Evolutionary conservation across 2,113 vertebrate genomes (phyloP).

Genomic region (Eulemur macaco): DNA sequence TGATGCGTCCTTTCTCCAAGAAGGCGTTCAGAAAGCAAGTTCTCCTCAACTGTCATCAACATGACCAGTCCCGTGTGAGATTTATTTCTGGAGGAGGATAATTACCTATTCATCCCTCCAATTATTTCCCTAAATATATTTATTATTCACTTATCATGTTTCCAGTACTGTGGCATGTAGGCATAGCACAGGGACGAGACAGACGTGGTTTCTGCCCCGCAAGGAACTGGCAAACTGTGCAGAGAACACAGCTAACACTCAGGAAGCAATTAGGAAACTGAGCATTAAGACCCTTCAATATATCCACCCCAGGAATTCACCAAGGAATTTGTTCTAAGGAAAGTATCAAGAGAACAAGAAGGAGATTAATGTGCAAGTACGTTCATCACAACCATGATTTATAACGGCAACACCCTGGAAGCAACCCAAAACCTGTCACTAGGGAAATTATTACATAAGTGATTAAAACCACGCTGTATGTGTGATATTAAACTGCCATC

Average conservation of each 20-base stretch:
- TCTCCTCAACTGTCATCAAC: neutral
- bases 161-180: neutral
- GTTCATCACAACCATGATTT: neutral
- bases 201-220: neutral
- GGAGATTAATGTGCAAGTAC: neutral
- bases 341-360: neutral
- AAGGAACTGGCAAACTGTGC: neutral
- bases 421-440: neutral
- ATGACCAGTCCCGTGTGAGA: neutral
- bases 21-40: neutral
- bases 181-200: neutral
- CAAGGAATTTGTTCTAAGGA: neutral
- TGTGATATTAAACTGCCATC: neutral
- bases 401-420: accelerated
- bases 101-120: neutral
- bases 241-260: neutral
- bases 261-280: neutral
- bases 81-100: neutral
- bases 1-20: neutral
- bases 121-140: neutral
- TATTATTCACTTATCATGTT: neutral
- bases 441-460: neutral
- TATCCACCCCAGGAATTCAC: neutral
- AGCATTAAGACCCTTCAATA: neutral
- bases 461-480: neutral